Conservation (phyloP, 2,797 vertebrate species). For the Sus cebifrons region DNA sequence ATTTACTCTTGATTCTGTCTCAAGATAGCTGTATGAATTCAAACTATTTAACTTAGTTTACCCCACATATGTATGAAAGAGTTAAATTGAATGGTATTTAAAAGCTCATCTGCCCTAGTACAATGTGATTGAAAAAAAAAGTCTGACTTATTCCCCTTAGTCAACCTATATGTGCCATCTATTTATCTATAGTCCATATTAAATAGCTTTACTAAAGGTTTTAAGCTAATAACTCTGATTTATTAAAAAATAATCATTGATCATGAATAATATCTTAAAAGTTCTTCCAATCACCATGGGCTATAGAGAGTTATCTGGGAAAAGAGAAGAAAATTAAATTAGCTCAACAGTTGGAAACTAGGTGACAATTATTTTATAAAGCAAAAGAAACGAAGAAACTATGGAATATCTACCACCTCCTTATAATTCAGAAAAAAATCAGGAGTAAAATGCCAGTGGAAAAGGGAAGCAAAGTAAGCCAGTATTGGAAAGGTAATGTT, state of each 20-base stretch:
- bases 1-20: not conserved
- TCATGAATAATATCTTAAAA: not conserved
- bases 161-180: not conserved
- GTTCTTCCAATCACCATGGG: not conserved
- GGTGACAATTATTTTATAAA: not conserved
- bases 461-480: not conserved
- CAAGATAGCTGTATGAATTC: not conserved
- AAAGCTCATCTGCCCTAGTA: not conserved
- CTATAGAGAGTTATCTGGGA: not conserved
- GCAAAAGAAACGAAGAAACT: not conserved
- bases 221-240: constrained; percentile 23
- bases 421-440: not conserved
- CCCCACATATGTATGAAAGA: not conserved
- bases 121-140: not conserved
- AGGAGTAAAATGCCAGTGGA: not conserved
- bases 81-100: not conserved
- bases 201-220: not conserved
- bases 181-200: not conserved
- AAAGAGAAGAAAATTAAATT: not conserved
- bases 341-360: constrained; percentile 30
- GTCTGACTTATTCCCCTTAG: not conserved
- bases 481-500: constrained; percentile 17
- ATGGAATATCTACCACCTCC: not conserved
- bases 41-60: constrained; percentile 30
- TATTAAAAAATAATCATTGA: not conserved